Evolutionary conservation across 2,113 vertebrate genomes (phyloP).

Genomic region (Anseranas semipalmata): DNA sequence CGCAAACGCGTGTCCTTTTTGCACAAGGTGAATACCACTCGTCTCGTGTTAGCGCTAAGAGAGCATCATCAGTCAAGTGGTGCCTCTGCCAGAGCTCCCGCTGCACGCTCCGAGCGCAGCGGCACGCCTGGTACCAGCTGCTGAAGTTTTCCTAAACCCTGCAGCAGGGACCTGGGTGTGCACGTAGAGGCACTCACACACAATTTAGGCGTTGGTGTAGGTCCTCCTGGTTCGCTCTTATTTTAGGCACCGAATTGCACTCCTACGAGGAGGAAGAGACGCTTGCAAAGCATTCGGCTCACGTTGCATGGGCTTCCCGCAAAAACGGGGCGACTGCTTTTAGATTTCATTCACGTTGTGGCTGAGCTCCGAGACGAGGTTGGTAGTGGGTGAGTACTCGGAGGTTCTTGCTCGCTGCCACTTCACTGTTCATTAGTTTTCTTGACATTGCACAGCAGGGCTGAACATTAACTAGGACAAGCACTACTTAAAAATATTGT

Average conservation of each 20-base stretch:
- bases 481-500: not conserved
- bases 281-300: not conserved
- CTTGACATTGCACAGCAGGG: slow-evolving; percentile 32
- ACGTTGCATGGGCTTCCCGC: fast-evolving
- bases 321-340: not conserved
- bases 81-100: not conserved
- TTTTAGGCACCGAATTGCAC: not conserved
- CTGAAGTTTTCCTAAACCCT: not conserved
- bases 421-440: slow-evolving; percentile 16
- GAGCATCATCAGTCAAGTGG: not conserved
- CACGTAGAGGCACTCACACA: fast-evolving
- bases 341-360: not conserved
- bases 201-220: not conserved
- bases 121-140: not conserved
- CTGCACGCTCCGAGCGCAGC: fast-evolving
- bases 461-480: slow-evolving; percentile 58
- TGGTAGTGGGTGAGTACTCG: not conserved
- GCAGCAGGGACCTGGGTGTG: fast-evolving
- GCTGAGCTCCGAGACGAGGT: not conserved
- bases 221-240: not conserved
- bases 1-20: not conserved
- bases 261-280: too few relatives aligned
- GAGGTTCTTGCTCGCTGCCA: not conserved
- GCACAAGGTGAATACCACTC: not conserved
- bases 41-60: not conserved